Evolutionary conservation across 2,888 invertebrate species (phyloP).

Genomic region (Azorinus chamasolen): DNA sequence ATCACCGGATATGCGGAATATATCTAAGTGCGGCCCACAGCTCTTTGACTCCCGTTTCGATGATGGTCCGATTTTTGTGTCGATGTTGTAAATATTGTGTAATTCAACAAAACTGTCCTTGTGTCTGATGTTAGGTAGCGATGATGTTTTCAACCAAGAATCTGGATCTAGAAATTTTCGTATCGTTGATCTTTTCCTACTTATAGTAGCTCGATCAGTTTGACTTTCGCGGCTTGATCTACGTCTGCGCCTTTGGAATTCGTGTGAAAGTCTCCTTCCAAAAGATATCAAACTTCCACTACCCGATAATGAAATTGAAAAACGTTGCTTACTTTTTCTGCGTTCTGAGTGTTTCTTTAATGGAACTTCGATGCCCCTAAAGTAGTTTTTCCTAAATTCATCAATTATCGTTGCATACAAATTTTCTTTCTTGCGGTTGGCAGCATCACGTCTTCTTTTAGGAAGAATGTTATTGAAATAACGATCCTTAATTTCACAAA

Average conservation of each 20-base stretch:
- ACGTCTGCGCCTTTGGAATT: constrained; percentile 48
- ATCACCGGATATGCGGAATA: constrained; percentile 25
- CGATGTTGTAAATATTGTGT: constrained; percentile 27
- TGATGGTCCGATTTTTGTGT: constrained; percentile 6
- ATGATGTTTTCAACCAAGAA: constrained; percentile 75
- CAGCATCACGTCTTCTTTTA: constrained; percentile 40
- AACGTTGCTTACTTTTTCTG: constrained; percentile 43
- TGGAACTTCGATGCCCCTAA: constrained; percentile 77
- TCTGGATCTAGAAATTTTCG: constrained; percentile 51
- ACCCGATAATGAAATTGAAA: constrained; percentile 53
- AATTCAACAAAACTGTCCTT: constrained; percentile 49
- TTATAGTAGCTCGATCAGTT: constrained; percentile 36
- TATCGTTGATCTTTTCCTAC: constrained; percentile 48
- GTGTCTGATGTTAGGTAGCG: constrained; percentile 74
- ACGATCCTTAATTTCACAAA: constrained; percentile 98
- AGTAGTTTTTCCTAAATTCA: constrained; percentile 76
- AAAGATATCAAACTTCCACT: constrained; percentile 55
- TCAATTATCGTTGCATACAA: constrained; percentile 77
- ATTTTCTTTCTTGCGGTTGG: constrained; percentile 65
- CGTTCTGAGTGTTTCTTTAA: constrained; percentile 45
- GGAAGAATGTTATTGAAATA: constrained; percentile 96
- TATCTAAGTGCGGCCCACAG: constrained; percentile 33
- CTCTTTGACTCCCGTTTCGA: constrained; percentile 35
- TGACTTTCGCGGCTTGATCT: constrained; percentile 43
- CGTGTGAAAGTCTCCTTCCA: constrained; percentile 50